These are phyloP conservation scores for Sarcoramphus papa DNA, from an alignment of 2,797 vertebrate genomes.

Conservation along the genomic window DNA sequence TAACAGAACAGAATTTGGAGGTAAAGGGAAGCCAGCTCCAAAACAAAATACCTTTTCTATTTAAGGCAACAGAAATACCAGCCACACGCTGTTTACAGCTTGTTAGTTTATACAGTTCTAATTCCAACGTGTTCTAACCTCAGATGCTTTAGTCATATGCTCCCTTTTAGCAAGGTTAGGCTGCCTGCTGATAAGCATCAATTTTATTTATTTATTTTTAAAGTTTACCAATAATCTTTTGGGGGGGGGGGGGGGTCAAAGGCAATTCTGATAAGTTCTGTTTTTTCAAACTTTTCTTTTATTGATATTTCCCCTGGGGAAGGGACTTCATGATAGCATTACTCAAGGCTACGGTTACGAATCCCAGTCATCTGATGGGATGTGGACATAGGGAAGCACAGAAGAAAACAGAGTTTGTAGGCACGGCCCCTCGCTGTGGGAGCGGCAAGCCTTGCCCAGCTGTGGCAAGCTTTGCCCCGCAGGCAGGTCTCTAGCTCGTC, in stretches of 20 bases:
- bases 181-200: background rate
- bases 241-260: background rate
- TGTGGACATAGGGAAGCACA: accelerated
- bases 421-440: background rate
- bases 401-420: background rate
- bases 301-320: background rate
- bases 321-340: accelerated
- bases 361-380: too few relatives aligned
- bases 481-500: background rate
- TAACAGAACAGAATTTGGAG: background rate
- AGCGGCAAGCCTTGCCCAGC: too few relatives aligned
- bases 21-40: background rate
- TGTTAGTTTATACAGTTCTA: background rate
- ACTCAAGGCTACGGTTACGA: background rate
- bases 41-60: background rate
- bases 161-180: background rate
- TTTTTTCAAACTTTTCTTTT: background rate
- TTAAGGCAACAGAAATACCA: background rate
- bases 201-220: background rate
- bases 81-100: background rate
- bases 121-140: background rate
- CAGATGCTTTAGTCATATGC: background rate
- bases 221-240: background rate
- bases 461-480: background rate
- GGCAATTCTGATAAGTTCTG: background rate